Conservation (phyloP, 2,113 vertebrate genomes). For the Hydrolagus affinis region DNA sequence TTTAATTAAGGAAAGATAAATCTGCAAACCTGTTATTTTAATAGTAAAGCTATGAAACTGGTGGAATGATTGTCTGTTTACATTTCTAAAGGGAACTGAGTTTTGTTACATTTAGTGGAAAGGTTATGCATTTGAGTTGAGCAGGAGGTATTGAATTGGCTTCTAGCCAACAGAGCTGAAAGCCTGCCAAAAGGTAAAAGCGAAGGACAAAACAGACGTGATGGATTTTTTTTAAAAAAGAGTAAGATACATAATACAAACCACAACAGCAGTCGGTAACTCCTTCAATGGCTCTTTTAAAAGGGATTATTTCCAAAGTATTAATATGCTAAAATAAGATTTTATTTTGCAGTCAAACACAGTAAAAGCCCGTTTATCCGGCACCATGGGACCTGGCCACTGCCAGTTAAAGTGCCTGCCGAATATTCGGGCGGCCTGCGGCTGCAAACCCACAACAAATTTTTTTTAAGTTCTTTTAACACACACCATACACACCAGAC, state of each 20-base stretch:
- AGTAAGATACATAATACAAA: background rate
- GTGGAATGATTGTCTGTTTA: background rate
- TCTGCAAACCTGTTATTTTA: too few species aligned
- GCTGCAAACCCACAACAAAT: too few species aligned
- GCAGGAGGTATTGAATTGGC: background rate
- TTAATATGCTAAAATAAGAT: background rate
- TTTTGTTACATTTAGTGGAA: background rate
- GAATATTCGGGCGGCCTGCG: too few species aligned
- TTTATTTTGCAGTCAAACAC: background rate
- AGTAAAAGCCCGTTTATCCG: too few species aligned
- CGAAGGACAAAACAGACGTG: background rate
- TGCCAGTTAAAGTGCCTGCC: too few species aligned
- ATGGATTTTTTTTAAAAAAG: background rate
- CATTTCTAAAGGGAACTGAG: background rate
- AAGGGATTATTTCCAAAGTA: background rate
- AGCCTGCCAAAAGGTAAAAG: background rate
- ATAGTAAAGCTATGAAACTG: background rate
- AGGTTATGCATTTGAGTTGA: slow-evolving; percentile 3
- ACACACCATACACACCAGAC: too few species aligned
- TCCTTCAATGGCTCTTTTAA: background rate
- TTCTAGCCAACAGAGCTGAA: background rate
- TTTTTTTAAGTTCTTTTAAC: too few species aligned
- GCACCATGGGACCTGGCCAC: too few species aligned
- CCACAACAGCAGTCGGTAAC: background rate
- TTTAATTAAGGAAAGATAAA: background rate